phyloP scores from a whole-genome alignment of 2,888 invertebrate species.

The Acanthosepion pharaonis region DNA sequence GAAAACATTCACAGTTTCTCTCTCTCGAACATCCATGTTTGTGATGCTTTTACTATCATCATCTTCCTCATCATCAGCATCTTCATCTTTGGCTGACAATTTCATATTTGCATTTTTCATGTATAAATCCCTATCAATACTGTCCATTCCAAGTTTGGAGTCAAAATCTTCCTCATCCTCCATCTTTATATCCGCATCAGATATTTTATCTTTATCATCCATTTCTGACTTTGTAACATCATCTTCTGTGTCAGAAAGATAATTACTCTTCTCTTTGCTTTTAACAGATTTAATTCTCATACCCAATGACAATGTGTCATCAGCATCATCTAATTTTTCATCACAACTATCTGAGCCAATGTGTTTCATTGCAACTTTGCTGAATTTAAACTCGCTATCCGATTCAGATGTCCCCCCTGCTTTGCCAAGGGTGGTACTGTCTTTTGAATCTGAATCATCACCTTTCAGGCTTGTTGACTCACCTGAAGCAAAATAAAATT shows the following conservation, averaged over 20 bases:
- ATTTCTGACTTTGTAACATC: background rate
- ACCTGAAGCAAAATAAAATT: background rate
- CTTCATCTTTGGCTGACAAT: conserved; percentile 70
- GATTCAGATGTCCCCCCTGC: background rate
- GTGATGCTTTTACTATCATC: conserved; percentile 71
- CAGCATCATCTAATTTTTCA: background rate
- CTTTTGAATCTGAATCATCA: conserved; percentile 42
- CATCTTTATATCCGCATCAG: background rate
- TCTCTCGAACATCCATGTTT: conserved; percentile 51
- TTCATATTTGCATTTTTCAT: conserved; percentile 56
- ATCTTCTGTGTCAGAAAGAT: background rate
- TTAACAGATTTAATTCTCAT: background rate
- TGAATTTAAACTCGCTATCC: background rate
- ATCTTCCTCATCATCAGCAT: conserved; percentile 72
- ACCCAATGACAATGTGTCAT: background rate
- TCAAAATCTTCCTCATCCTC: conserved; percentile 51
- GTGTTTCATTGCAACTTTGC: background rate
- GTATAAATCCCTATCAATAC: background rate
- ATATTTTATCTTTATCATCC: background rate
- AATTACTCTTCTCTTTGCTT: background rate
- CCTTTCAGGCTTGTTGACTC: conserved; percentile 34
- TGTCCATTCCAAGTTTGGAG: conserved; percentile 50
- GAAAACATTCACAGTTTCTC: conserved; percentile 44
- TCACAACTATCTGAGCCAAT: background rate
- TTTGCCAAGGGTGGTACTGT: background rate